Evolutionary conservation across 2,888 invertebrate species (phyloP).

Genomic region (Folsomia candida): DNA sequence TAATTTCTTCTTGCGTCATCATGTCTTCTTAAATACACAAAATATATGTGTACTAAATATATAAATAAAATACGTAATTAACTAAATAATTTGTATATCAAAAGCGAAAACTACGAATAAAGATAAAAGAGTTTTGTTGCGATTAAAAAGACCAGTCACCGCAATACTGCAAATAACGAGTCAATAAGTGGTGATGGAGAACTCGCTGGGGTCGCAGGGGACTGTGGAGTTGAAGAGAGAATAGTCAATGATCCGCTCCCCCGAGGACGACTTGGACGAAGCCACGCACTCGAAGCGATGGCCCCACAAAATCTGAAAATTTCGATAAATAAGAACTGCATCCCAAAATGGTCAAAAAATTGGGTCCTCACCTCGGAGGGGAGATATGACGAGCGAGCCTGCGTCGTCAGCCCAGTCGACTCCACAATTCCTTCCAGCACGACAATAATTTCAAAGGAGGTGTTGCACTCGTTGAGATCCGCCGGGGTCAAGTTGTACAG

Average conservation of each 20-base stretch:
- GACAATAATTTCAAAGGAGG: constrained; percentile 78
- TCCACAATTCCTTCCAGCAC: constrained; percentile 82
- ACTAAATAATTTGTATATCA: too few species aligned
- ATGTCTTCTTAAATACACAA: too few species aligned
- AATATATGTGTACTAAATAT: too few species aligned
- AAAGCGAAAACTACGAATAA: too few species aligned
- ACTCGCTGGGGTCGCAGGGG: not conserved
- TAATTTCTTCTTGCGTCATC: too few species aligned
- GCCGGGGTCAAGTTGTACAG: constrained; percentile 83
- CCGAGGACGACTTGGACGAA: constrained; percentile 28
- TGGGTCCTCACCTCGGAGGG: constrained; percentile 56
- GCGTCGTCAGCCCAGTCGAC: constrained; percentile 78
- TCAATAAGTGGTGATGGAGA: not conserved
- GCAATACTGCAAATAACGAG: too few species aligned
- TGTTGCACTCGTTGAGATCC: constrained; percentile 69
- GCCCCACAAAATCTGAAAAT: constrained; percentile 43
- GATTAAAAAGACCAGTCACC: too few species aligned
- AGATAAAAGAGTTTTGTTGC: too few species aligned
- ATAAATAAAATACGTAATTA: too few species aligned
- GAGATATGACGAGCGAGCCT: constrained; percentile 77
- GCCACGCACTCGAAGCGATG: constrained; percentile 38
- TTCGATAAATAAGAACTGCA: constrained; percentile 14
- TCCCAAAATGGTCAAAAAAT: too few species aligned
- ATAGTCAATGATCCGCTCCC: constrained; percentile 39
- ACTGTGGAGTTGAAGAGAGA: constrained; percentile 38